Conservation (phyloP, 2,797 vertebrate genomes). For the Spea hammondii region DNA sequence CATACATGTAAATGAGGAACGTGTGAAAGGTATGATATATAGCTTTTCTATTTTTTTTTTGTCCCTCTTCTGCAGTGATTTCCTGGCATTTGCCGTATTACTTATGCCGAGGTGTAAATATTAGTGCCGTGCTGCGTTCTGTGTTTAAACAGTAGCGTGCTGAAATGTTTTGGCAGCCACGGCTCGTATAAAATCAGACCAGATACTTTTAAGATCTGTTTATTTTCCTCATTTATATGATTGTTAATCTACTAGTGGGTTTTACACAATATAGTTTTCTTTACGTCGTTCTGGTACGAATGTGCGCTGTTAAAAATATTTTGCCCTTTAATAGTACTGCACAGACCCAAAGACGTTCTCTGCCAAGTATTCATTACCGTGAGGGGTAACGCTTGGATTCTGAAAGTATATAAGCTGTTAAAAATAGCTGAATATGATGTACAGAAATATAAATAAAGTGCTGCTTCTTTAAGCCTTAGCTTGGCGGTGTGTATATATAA, state of each 20-base stretch:
- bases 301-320: conserved; percentile 22
- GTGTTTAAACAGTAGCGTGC: conserved; percentile 39
- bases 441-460: no score
- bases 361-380: conserved; percentile 24
- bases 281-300: not conserved
- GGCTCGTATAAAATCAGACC: conserved; percentile 1
- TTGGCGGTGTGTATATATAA: no score
- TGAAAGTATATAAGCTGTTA: not conserved
- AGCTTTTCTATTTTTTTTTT: no score
- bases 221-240: conserved; percentile 8
- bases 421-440: not conserved
- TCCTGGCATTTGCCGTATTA: conserved; percentile 28
- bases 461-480: no score
- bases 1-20: no score
- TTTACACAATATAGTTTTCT: conserved; percentile 23
- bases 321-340: not conserved
- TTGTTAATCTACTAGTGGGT: conserved; percentile 2
- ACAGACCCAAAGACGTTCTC: not conserved
- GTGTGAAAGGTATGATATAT: no score
- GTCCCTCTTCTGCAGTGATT: conserved; percentile 15
- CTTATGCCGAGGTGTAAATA: conserved; percentile 21
- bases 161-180: conserved; percentile 24
- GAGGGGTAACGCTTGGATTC: conserved; percentile 24
- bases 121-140: conserved; percentile 26
- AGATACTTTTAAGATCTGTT: not conserved